phyloP scores from a whole-genome alignment of 2,113 vertebrate species.

The Tychaedon coryphoeus region DNA sequence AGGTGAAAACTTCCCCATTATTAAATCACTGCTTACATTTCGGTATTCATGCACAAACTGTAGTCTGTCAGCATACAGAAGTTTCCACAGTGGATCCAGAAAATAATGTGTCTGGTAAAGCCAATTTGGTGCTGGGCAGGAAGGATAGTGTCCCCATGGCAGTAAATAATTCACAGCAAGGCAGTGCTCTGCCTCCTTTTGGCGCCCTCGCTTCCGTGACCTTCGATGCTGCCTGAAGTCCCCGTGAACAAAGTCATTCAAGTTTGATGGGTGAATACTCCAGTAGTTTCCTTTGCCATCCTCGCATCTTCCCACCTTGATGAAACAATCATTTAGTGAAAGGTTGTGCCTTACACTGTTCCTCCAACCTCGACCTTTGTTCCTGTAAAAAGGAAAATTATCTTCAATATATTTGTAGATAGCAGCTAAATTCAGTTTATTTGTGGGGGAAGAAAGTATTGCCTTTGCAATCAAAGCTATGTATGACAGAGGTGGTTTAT shows the following conservation, averaged over 20 bases:
- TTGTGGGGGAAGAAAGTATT: slow-evolving; percentile 66
- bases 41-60: not conserved
- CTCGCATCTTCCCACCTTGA: slow-evolving; percentile 64
- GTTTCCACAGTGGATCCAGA: slow-evolving; percentile 17
- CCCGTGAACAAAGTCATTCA: slow-evolving; percentile 40
- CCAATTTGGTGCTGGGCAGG: not conserved
- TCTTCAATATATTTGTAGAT: slow-evolving; percentile 74
- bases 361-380: slow-evolving; percentile 55
- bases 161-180: not conserved
- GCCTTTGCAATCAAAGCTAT: slow-evolving; percentile 72
- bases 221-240: slow-evolving; percentile 67
- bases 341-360: slow-evolving; percentile 63
- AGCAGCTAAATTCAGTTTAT: slow-evolving; percentile 69
- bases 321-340: slow-evolving; percentile 69
- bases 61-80: not conserved
- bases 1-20: not conserved
- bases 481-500: slow-evolving; percentile 67
- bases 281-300: slow-evolving; percentile 69
- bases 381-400: slow-evolving; percentile 63
- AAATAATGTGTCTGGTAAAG: not conserved
- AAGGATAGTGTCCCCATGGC: not conserved
- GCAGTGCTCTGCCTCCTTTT: slow-evolving; percentile 4
- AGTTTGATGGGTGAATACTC: slow-evolving; percentile 61
- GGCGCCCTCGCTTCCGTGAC: slow-evolving; percentile 4
- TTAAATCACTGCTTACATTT: slow-evolving; percentile 5